These are phyloP conservation scores for Xenus cinereus DNA, from an alignment of 2,113 vertebrate genomes.

Conservation along the genomic window DNA sequence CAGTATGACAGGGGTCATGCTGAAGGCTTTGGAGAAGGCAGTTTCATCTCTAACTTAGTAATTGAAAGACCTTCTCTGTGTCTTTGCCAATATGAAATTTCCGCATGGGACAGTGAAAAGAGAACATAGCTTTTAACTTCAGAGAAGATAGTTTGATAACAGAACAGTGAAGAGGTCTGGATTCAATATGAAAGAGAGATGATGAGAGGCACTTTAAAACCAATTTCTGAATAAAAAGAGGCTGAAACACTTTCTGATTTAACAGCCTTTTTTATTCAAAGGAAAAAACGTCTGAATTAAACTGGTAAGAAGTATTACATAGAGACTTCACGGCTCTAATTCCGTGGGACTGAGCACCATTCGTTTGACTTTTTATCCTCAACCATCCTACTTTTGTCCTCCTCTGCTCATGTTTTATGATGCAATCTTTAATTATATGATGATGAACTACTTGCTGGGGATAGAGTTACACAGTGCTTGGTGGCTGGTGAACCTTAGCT, in stretches of 20 bases:
- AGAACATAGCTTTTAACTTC: constrained; percentile 35
- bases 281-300: neutral
- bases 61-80: constrained; percentile 10
- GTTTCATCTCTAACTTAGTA: constrained; percentile 40
- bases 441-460: neutral
- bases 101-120: constrained; percentile 7
- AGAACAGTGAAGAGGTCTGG: constrained; percentile 12
- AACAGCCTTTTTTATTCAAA: constrained; percentile 22
- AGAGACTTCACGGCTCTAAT: neutral
- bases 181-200: constrained; percentile 9
- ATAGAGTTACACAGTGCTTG: neutral
- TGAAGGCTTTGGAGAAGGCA: constrained; percentile 29
- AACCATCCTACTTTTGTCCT: neutral
- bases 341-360: neutral
- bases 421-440: neutral
- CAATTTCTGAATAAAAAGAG: constrained; percentile 36
- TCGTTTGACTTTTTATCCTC: neutral
- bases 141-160: constrained; percentile 31
- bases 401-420: neutral
- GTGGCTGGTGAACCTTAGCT: neutral
- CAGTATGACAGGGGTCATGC: neutral
- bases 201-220: constrained; percentile 47
- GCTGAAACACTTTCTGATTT: constrained; percentile 20
- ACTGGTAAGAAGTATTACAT: neutral
- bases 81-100: neutral